phyloP scores from a whole-genome alignment of 2,888 invertebrate genomes.

The Cryptus viduatorius region DNA sequence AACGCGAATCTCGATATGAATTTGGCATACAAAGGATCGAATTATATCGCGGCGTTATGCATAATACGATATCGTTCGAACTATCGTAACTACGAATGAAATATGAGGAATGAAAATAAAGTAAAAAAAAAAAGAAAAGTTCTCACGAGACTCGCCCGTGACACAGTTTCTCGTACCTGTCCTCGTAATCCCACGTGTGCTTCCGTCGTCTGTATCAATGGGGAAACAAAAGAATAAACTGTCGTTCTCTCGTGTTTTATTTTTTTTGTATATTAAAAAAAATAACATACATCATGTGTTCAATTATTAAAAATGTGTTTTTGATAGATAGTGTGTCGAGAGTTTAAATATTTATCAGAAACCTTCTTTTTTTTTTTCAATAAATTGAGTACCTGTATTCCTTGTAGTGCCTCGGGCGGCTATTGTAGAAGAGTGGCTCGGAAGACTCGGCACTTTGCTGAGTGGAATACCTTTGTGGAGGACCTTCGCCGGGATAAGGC shows the following conservation, averaged over 20 bases:
- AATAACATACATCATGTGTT: slow-evolving; percentile 72
- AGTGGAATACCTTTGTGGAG: slow-evolving; percentile 79
- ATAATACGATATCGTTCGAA: not conserved
- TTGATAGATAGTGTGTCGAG: not conserved
- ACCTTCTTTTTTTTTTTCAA: not conserved
- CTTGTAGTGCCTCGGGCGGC: slow-evolving; percentile 91
- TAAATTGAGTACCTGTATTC: slow-evolving; percentile 83
- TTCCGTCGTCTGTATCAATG: slow-evolving; percentile 86
- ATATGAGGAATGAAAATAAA: not conserved
- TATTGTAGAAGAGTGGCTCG: slow-evolving; percentile 94
- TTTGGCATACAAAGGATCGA: not conserved
- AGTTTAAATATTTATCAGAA: slow-evolving; percentile 7
- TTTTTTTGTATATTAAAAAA: slow-evolving; percentile 67
- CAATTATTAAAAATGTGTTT: slow-evolving; percentile 52
- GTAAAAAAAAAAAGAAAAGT: slow-evolving; percentile 38
- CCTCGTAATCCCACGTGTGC: slow-evolving; percentile 86
- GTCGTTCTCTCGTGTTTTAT: slow-evolving; percentile 43
- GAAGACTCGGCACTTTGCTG: slow-evolving; percentile 86
- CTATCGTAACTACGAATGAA: slow-evolving; percentile 24
- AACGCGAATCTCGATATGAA: slow-evolving; percentile 7
- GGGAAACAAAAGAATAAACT: slow-evolving; percentile 70
- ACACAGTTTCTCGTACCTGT: slow-evolving; percentile 84
- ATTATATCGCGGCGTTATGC: not conserved
- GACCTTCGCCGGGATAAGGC: slow-evolving; percentile 80
- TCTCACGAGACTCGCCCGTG: slow-evolving; percentile 66